Base-by-base conservation (phyloP, 2,797 vertebrate species). In the Leuciscus waleckii region DNA sequence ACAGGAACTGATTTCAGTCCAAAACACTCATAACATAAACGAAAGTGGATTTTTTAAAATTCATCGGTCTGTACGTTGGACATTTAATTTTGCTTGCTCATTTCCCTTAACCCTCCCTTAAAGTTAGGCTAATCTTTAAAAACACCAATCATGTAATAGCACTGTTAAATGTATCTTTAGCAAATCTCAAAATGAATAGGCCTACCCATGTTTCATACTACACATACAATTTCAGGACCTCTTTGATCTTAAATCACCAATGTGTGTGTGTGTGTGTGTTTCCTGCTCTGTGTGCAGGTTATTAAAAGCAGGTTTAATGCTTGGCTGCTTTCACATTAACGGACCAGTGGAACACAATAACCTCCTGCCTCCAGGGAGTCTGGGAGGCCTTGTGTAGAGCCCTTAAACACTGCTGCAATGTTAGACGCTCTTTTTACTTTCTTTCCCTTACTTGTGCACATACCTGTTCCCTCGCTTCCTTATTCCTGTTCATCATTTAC, bases 271-370 rank as follows among this genome's bases (percentile, higher is more conserved):
- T 54, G 29, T 63, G 39, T 61, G 39, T 67, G 61, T 51, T 46
- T 70, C 49, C 35, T 54, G 67, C 16, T 54, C 23, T 0, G 43
- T n/a, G 58, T 74, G 58, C 41, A 67, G 68, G 58, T 79, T 46
- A 83, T 82, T 58, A 83, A 73, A 68, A 76, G 69, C 43, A 0
- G 68, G 56, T 80, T 84, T 49, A 79, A 82, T 29, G 63, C 67
- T 37, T 35, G 43, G 51, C 84, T 85, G 79, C 51, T 46, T 80
- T 73, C 74, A 35, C 81, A 77, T 86, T 54, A 76, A 67, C 84
- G 43, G 46, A 56, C 71, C 79, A 83, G 68, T 68, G 81, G 43
- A 70, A 68, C 68, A 81, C 65, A 71, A 84, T 71, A 70, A n/a
- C 76, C 79, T 74, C 14, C 58, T 29, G 70, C 82, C 79, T 79